phyloP scores from a whole-genome alignment of 2,113 vertebrate species.

The Hippocampus zosterae region DNA sequence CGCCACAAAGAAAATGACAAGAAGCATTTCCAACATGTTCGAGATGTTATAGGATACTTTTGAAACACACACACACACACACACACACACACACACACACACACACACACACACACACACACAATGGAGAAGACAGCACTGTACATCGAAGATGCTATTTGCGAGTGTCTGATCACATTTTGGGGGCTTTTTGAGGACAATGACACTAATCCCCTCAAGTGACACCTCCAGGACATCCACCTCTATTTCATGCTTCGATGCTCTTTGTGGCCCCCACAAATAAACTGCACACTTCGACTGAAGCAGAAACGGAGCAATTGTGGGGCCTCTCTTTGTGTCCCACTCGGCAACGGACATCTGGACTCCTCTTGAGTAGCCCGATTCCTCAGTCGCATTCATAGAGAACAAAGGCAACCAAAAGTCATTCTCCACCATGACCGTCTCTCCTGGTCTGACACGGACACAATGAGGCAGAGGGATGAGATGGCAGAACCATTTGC shows the following conservation, averaged over 20 bases:
- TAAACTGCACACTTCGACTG: slow-evolving; percentile 46
- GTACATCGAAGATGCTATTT: background rate
- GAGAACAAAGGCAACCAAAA: slow-evolving; percentile 59
- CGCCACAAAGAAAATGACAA: too few relatives aligned
- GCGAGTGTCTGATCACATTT: slow-evolving; percentile 9
- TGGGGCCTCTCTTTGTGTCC: slow-evolving; percentile 48
- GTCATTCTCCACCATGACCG: slow-evolving; percentile 65
- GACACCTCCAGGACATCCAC: slow-evolving; percentile 24
- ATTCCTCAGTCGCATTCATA: slow-evolving; percentile 54
- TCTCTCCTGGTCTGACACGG: slow-evolving; percentile 58
- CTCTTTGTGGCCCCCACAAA: slow-evolving; percentile 45
- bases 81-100: too few relatives aligned
- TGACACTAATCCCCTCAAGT: slow-evolving; percentile 12
- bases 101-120: too few relatives aligned
- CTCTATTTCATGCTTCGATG: slow-evolving; percentile 43
- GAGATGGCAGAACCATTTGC: slow-evolving; percentile 12
- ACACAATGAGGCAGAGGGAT: slow-evolving; percentile 59
- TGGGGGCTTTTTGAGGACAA: slow-evolving; percentile 13
- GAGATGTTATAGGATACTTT: too few relatives aligned
- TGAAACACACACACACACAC: too few relatives aligned
- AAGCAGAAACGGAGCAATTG: slow-evolving; percentile 39
- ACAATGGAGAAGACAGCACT: too few relatives aligned
- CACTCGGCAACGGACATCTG: slow-evolving; percentile 57
- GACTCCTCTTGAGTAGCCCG: slow-evolving; percentile 55
- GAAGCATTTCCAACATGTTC: too few relatives aligned